Evolutionary conservation across 2,797 vertebrate species (phyloP).

Genomic region (Helostoma temminkii): DNA sequence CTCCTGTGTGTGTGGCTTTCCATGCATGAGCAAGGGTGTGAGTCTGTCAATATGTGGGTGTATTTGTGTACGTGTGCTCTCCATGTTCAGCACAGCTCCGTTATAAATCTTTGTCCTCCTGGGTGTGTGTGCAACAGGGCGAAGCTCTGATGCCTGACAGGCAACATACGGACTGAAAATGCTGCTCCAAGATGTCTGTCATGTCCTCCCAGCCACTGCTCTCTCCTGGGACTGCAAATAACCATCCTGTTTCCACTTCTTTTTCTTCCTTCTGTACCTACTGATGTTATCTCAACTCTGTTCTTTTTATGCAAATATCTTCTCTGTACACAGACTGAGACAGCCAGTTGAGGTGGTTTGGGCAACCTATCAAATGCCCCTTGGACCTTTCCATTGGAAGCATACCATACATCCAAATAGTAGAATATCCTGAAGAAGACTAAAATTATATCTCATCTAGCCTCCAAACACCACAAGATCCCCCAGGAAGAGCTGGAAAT

Average conservation of each 20-base stretch:
- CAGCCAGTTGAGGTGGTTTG: no score
- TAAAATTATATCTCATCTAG: no score
- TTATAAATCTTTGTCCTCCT: conserved; percentile 55
- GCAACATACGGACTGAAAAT: conserved; percentile 57
- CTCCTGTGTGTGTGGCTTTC: conserved; percentile 31
- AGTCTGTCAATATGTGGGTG: conserved; percentile 6
- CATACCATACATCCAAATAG: no score
- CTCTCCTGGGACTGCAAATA: conserved; percentile 46
- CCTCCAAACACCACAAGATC: no score
- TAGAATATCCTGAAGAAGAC: no score
- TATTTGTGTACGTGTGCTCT: conserved; percentile 12
- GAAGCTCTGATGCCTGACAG: conserved; percentile 65
- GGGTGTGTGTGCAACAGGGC: conserved; percentile 59
- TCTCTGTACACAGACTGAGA: no score
- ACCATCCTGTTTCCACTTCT: conserved; percentile 8
- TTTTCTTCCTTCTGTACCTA: not conserved
- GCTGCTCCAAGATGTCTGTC: conserved; percentile 49
- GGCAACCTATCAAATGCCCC: no score
- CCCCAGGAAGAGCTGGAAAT: no score
- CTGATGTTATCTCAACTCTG: conserved; percentile 8
- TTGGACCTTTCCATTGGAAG: no score
- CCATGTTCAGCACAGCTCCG: conserved; percentile 29
- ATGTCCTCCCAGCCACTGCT: conserved; percentile 38
- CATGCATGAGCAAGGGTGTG: conserved; percentile 34
- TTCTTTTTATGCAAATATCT: no score